Evolutionary conservation across 2,113 vertebrate genomes (phyloP).

Genomic region (Glareola pratincola): DNA sequence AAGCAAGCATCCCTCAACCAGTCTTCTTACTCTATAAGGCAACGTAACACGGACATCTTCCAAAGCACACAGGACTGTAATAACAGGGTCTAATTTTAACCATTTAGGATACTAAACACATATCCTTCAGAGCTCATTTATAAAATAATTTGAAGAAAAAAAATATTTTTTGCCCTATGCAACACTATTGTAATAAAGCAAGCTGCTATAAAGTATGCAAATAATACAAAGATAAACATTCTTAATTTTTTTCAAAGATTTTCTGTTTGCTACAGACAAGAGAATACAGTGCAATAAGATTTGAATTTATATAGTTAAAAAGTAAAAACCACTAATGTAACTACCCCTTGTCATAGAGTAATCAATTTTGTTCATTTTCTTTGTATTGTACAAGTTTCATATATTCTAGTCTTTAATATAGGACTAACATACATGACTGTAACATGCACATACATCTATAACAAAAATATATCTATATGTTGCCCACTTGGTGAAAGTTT

Average conservation of each 20-base stretch:
- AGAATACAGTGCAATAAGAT: neutral
- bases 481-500: neutral
- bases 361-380: neutral
- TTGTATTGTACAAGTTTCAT: neutral
- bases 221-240: neutral
- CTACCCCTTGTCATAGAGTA: neutral
- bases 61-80: neutral
- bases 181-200: neutral
- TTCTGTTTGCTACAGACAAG: neutral
- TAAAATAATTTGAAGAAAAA: neutral
- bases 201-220: neutral
- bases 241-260: neutral
- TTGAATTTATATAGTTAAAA: neutral
- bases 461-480: neutral
- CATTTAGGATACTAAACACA: neutral
- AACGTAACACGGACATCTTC: neutral
- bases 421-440: neutral
- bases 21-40: neutral
- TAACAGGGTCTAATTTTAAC: neutral
- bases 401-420: neutral
- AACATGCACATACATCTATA: neutral
- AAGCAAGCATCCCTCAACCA: neutral
- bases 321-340: neutral
- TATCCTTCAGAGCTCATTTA: neutral
- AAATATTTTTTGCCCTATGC: neutral